Evolutionary conservation across 2,797 vertebrate species (phyloP).

Genomic region (Tiaroga cobitis): DNA sequence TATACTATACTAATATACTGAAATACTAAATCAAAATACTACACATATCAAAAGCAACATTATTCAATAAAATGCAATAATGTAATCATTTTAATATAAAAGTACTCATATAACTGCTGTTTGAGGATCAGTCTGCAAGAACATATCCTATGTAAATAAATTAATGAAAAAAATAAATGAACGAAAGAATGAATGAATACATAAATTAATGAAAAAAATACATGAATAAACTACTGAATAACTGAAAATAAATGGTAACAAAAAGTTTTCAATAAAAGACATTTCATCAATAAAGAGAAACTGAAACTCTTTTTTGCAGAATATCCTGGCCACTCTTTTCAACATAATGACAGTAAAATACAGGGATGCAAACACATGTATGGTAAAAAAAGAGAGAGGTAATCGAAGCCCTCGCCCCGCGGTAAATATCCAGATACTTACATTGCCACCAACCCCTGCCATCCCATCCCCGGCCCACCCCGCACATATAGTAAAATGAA

Average conservation of each 20-base stretch:
- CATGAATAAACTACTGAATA: neutral
- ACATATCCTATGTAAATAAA: neutral
- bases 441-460: too few relatives aligned
- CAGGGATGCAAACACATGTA: too few relatives aligned
- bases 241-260: neutral
- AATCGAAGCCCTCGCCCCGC: too few relatives aligned
- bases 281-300: neutral
- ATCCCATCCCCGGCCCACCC: too few relatives aligned
- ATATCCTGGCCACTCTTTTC: neutral
- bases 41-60: neutral
- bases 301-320: neutral
- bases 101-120: neutral
- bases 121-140: neutral
- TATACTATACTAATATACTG: too few relatives aligned
- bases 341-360: neutral
- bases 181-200: neutral
- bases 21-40: neutral
- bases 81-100: neutral
- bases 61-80: neutral
- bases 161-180: neutral
- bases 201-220: neutral
- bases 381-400: too few relatives aligned
- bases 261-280: neutral
- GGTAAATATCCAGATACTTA: too few relatives aligned
- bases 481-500: too few relatives aligned